Conservation (phyloP, 1,140 invertebrate species). For the Lamellibrachia luymesi region DNA sequence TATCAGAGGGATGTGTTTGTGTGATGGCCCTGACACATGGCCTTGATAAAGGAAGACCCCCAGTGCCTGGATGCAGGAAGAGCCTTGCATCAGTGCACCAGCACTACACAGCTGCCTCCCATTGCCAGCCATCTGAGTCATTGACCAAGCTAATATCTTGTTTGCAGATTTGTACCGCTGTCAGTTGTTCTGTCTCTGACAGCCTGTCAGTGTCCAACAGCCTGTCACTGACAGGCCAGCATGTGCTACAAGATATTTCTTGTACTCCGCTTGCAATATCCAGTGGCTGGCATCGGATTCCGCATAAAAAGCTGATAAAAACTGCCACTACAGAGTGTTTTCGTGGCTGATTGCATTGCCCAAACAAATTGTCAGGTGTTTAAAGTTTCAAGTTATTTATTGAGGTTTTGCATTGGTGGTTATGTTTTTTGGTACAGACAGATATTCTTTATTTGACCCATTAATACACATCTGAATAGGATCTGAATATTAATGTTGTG, state of each 20-base stretch:
- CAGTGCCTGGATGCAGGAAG: background rate
- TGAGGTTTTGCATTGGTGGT: background rate
- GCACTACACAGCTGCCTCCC: background rate
- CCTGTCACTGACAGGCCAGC: background rate
- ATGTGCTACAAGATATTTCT: constrained; percentile 5
- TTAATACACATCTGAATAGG: background rate
- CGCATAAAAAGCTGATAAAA: background rate
- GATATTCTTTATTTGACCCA: too few species aligned
- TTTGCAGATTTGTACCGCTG: background rate
- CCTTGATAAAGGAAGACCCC: background rate
- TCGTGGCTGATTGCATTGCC: background rate
- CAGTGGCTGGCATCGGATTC: background rate
- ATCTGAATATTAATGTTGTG: background rate
- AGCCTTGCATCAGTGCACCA: background rate
- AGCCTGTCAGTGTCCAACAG: too few species aligned
- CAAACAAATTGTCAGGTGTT: background rate
- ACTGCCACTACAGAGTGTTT: background rate
- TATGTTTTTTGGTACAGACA: background rate
- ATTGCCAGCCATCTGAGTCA: background rate
- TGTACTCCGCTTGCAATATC: background rate
- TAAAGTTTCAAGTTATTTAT: background rate
- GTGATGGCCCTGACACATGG: background rate
- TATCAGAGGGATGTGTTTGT: background rate
- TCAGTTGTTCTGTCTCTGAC: background rate
- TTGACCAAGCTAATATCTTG: constrained; percentile 5